These are phyloP conservation scores for Erannis defoliaria DNA, from an alignment of 2,888 invertebrate species.

Conservation along the genomic window DNA sequence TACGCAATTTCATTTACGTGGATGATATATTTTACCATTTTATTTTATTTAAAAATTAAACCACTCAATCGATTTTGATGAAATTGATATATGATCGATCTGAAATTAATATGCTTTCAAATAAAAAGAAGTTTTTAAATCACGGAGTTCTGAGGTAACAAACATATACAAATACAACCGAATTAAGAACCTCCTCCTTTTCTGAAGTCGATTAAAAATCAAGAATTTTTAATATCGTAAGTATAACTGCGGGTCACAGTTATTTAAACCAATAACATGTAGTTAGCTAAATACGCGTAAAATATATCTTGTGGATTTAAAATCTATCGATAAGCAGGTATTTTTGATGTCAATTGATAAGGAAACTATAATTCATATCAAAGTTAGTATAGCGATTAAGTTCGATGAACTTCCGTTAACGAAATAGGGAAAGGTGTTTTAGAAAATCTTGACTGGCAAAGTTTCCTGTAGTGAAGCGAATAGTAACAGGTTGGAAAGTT, in stretches of 20 bases:
- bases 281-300: not conserved
- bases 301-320: slow-evolving; percentile 17
- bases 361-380: slow-evolving; percentile 55
- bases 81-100: too few species aligned
- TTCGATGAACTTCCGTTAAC: slow-evolving; percentile 81
- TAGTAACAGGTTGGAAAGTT: slow-evolving; percentile 47
- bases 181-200: too few species aligned
- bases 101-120: too few species aligned
- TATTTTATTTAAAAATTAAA: too few species aligned
- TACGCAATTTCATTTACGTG: too few species aligned
- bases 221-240: not conserved
- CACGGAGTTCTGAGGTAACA: too few species aligned
- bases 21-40: too few species aligned
- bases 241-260: not conserved
- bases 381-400: slow-evolving; percentile 50
- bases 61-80: too few species aligned
- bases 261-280: not conserved
- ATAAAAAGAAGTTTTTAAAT: too few species aligned
- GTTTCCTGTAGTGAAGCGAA: slow-evolving; percentile 54
- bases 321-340: slow-evolving; percentile 57
- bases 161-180: too few species aligned
- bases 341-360: slow-evolving; percentile 70
- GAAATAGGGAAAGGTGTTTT: slow-evolving; percentile 71
- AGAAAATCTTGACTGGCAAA: slow-evolving; percentile 54
- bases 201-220: too few species aligned